Conservation (phyloP, 2,113 vertebrate genomes). For the Myiozetetes cayanensis region DNA sequence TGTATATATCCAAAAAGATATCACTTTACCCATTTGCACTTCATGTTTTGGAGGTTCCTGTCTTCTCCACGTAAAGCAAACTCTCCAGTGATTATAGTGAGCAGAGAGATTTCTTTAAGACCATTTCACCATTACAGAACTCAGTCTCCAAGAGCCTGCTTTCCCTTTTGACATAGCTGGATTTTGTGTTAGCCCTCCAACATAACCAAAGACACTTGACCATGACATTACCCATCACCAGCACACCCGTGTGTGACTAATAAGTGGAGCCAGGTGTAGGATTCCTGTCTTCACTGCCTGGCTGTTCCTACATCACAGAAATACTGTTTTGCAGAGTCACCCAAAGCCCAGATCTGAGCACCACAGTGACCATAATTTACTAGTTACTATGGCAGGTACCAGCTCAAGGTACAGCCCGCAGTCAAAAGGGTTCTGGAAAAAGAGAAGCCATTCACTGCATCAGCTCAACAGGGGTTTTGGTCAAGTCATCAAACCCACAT, state of each 20-base stretch:
- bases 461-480: background rate
- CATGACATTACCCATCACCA: background rate
- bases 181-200: background rate
- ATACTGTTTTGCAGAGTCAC: background rate
- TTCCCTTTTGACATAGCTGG: background rate
- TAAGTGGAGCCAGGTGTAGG: background rate
- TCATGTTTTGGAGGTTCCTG: background rate
- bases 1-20: background rate
- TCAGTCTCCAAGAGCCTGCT: background rate
- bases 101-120: background rate
- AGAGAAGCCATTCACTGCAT: background rate
- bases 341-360: background rate
- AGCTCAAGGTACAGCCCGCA: background rate
- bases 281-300: background rate
- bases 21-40: too few relatives aligned
- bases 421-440: background rate
- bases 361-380: background rate
- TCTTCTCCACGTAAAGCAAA: background rate
- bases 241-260: background rate
- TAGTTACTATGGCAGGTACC: slow-evolving; percentile 2
- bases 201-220: rapidly evolving
- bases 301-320: background rate
- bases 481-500: background rate
- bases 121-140: background rate
- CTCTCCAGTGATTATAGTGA: background rate